A percentile compares a stretch with the other conserved stretches of the same genome.
These are phyloP conservation scores for Vanessa atalanta DNA, from an alignment of 1,140 invertebrate genomes.

Conservation along the genomic window DNA sequence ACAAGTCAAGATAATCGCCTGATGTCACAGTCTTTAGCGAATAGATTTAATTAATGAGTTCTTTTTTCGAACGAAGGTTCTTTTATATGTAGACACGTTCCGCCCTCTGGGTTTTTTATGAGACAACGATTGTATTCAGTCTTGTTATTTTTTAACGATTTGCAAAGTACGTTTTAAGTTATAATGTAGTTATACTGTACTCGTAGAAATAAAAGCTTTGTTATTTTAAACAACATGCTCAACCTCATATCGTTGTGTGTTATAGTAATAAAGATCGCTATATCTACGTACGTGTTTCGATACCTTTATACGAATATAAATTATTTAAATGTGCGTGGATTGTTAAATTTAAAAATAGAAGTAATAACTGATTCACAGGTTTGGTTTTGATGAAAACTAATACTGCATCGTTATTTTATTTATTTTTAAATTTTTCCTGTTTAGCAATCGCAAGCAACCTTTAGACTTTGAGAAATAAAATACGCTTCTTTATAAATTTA, in stretches of 20 bases:
- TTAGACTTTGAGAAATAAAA: no score
- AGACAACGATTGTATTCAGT: conserved; percentile 9
- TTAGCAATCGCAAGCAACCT: no score
- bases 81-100: conserved; percentile 27
- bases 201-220: not conserved
- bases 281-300: not conserved
- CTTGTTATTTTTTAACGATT: conserved; percentile 18
- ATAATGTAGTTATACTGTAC: conserved; percentile 1
- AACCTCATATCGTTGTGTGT: no score
- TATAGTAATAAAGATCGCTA: not conserved
- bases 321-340: no score
- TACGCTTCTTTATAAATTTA: not conserved
- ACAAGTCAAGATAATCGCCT: conserved; percentile 19
- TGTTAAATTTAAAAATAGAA: no score
- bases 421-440: no score
- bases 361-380: no score
- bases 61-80: conserved; percentile 27
- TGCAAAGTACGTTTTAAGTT: conserved; percentile 4
- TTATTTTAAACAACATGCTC: no score
- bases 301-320: no score
- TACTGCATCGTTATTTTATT: no score
- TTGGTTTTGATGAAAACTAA: no score
- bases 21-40: conserved; percentile 36
- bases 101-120: conserved; percentile 35
- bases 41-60: conserved; percentile 42